phyloP scores from a whole-genome alignment of 2,888 invertebrate species.

The Agelastica alni region DNA sequence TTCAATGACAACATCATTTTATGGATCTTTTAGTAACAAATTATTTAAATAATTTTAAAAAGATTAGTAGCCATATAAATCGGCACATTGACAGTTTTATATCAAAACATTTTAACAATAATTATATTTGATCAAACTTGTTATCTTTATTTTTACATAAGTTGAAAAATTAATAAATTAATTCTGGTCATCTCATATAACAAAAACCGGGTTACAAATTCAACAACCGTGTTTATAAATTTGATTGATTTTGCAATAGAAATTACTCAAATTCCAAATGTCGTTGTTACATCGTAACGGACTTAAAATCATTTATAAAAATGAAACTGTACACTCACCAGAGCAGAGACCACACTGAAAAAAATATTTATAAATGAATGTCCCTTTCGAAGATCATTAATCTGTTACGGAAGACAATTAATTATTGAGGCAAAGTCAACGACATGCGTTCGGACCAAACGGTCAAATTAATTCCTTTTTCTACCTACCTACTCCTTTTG shows the following conservation, averaged over 20 bases:
- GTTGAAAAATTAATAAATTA: too few species aligned
- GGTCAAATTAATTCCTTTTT: slow-evolving; percentile 24
- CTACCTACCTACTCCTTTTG: slow-evolving; percentile 24
- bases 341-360: slow-evolving; percentile 21
- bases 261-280: not conserved
- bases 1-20: too few species aligned
- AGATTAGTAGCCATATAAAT: too few species aligned
- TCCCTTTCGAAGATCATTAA: slow-evolving; percentile 28
- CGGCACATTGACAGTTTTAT: too few species aligned
- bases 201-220: too few species aligned
- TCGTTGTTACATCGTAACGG: not conserved
- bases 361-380: slow-evolving; percentile 31
- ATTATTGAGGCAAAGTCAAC: slow-evolving; percentile 13
- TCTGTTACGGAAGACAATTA: slow-evolving; percentile 23
- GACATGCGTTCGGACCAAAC: slow-evolving; percentile 20
- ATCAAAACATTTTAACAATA: too few species aligned
- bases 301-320: slow-evolving; percentile 14
- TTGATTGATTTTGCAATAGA: not conserved
- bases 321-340: slow-evolving; percentile 6
- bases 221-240: too few species aligned
- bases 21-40: too few species aligned
- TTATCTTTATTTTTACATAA: too few species aligned
- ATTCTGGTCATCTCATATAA: too few species aligned
- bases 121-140: too few species aligned
- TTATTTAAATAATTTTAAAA: too few species aligned